Base-by-base conservation (phyloP, 2,113 vertebrate genomes). In the Balaenoptera acutorostrata region DNA sequence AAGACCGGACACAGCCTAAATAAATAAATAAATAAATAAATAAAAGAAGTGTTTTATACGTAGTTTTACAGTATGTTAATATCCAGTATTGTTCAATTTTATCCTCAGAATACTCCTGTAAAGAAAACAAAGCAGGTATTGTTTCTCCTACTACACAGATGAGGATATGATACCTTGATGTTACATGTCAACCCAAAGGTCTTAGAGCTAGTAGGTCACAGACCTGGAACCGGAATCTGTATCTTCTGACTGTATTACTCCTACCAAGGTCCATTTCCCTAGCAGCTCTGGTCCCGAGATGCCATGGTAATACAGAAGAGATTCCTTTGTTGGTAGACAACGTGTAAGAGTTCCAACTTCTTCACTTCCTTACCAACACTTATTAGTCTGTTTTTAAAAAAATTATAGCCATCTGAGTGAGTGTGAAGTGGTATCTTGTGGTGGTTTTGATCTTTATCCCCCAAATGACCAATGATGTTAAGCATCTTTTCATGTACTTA, bases 381-480 rank as follows among this genome's bases (percentile, higher is more conserved):
- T 75, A 49, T 21, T 94, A 78, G 52, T 69, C 36, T 57, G 3
- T 3, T 44, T 69, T n/a, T n/a, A 1, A 33, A 85, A 55, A 83
- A 77, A 87, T 12, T 69, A 90, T 20, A 72, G 46, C 49, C 23
- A 61, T 75, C 12, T 72, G 69, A 71, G 20, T 29, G 20, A 23
- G 46, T 59, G 27, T 61, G 13, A 88, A 95, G 55, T 78, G 3
- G 31, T 84, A 71, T 75, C 41, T 52, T 74, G 33, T 46, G 17
- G n/a, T 31, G n/a, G 33, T 71, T 97, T 90, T 72, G 17, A 46
- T 90, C 72, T 95, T 36, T n/a, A 93, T 84, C 90, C 52, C 15
- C 18, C n/a, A 92, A 90, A 36, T 69, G 36, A 88, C 75, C 89
- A 69, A 59, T 78, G 10, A 68, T 84, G 49, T 75, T 72, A 18